Evolutionary conservation across 2,113 vertebrate genomes (phyloP), one percentile per base, ranked within the genome.

Genomic region (Poecilia latipinna): DNA sequence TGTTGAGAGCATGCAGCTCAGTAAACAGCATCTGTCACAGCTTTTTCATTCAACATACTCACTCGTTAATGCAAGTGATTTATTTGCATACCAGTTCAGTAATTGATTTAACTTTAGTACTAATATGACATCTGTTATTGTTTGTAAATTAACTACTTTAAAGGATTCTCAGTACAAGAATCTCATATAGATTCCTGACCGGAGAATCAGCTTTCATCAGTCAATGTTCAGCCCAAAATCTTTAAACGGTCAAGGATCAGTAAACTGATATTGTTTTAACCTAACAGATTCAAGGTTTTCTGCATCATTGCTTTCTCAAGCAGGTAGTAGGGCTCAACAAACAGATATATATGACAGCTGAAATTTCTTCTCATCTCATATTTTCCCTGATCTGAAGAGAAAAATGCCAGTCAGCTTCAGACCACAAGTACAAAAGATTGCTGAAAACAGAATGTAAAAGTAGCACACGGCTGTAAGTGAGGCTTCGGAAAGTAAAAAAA

Each of bases 351-450:
- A 13, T 65, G 35, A 62, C 13, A 33, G 48, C 37, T 68, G 80
- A 90, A 81, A 24, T 70, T 7, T 62, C 63, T 22, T 63, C 72
- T 78, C 37, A 31, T 31, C 63, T 70, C 44, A 73, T 65, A 33
- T 33, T 37, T 71, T 37, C 70, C 70, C 68, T 64, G 33, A 5
- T 19, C 19, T 66, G 28, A 6, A 63, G 37, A 22, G 44, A 57
- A 68, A 60, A 48, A 65, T 24, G 63, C 61, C 65, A 61, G 60
- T 61, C 73, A 42, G 65, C 48, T 24, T 71, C 63, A 35, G 66
- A 74, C 2, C 60, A 71, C 86, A 77, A 85, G 37, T 61, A 70
- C 64, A 68, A n/a, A 12, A 39, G 35, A 76, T 72, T 73, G 44
- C 62, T 42, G 67, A 76, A 62, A 61, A 7, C 28, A 26, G 54